Evolutionary conservation across 2,888 invertebrate species (phyloP), one percentile per base, ranked within the genome.

Genomic region (Polyploca ridens): DNA sequence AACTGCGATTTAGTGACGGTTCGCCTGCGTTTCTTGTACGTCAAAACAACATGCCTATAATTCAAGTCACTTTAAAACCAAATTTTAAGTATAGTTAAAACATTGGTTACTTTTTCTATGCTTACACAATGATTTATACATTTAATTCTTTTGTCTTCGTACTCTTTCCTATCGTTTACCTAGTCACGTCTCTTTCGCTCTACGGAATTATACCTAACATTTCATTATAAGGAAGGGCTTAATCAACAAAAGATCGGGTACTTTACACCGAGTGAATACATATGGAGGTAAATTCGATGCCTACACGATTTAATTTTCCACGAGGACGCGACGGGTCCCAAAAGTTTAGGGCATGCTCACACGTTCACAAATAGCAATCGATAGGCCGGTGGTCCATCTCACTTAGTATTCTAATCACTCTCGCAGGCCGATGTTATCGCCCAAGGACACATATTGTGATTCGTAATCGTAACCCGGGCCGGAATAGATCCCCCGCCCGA

Each of bases 391-490:
- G 93, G 93, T 92, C 93, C 83, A 79, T 72, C 73, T 76, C 74
- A 80, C 81, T 93, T 89, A 85, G 86, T 89, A 93, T 92, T 92
- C 91, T 80, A 86, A 86, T 73, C 88, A 83, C 77, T 77, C 73
- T 71, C 83, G 69, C 75, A 77, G 73, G 68, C 70, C 77, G 90
- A 88, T 91, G 79, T 76, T 86, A 90, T 88, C 90, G 54, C 74
- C 75, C 93, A 93, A 93, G 93, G 93, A 86, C 91, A 87, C 79
- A 83, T 81, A 89, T 90, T 89, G 89, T 90, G 86, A 90, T 90
- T 90, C 89, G 89, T 82, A 80, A 84, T 83, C 89, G 88, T 78
- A 79, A 76, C 81, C 81, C 78, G 78, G 82, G 83, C 89, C 87
- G 89, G 90, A 91, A 90, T 91, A 89, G 93, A 94, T 92, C 86